Evolutionary conservation across 35 echinoderm and acorn worm genomes (phyloP).

Genomic region (Heliocidaris tuberculata): DNA sequence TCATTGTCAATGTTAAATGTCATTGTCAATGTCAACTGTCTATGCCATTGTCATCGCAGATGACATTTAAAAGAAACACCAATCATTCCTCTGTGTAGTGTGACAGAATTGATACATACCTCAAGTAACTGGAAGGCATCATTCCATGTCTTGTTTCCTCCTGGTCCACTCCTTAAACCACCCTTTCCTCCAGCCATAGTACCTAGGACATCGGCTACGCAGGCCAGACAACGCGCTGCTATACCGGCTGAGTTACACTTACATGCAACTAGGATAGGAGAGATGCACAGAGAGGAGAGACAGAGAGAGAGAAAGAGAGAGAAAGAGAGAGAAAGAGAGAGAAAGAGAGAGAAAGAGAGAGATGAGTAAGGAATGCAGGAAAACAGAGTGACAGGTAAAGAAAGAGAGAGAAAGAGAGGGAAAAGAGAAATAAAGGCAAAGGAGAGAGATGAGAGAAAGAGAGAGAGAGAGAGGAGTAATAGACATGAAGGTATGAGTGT

Average conservation of each 20-base stretch:
- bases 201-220: slow-evolving; percentile 91
- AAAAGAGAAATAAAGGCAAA: neutral
- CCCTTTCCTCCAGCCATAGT: slow-evolving; percentile 86
- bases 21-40: too few relatives aligned
- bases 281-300: neutral
- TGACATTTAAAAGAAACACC: too few relatives aligned
- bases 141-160: slow-evolving; percentile 75
- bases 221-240: slow-evolving; percentile 87
- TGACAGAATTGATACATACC: slow-evolving; percentile 36
- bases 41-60: too few relatives aligned
- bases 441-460: neutral
- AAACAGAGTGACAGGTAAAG: neutral
- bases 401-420: neutral
- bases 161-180: slow-evolving; percentile 91
- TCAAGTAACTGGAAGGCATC: slow-evolving; percentile 77
- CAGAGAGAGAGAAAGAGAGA: neutral
- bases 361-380: neutral
- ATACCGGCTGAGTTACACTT: slow-evolving; percentile 74
- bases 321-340: neutral
- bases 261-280: slow-evolving; percentile 59
- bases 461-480: too few relatives aligned
- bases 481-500: too few relatives aligned
- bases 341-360: neutral
- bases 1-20: too few relatives aligned
- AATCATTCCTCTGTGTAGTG: too few relatives aligned